phyloP scores from a whole-genome alignment of 2,888 invertebrate species.

The Eledona agricola region DNA sequence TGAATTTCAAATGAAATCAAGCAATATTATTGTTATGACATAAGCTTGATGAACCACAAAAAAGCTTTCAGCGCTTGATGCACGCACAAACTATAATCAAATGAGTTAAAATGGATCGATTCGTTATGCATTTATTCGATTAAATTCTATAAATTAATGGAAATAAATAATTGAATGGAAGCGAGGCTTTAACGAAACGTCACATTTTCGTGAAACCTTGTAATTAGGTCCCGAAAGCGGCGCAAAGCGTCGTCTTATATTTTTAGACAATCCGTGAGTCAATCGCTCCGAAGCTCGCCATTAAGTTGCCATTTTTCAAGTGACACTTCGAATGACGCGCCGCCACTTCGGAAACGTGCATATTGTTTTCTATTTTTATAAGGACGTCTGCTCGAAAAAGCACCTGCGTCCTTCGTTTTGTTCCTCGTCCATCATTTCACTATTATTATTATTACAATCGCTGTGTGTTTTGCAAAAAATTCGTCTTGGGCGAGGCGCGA shows the following conservation, averaged over 20 bases:
- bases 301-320: constrained; percentile 32
- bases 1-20: too few relatives aligned
- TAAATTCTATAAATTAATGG: too few relatives aligned
- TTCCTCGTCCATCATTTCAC: too few relatives aligned
- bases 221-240: constrained; percentile 24
- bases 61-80: too few relatives aligned
- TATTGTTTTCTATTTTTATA: constrained; percentile 29
- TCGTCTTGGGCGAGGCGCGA: constrained; percentile 5
- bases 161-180: too few relatives aligned
- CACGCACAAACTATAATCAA: too few relatives aligned
- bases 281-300: constrained; percentile 25
- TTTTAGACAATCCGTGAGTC: constrained; percentile 36
- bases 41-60: too few relatives aligned
- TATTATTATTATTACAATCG: background rate
- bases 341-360: constrained; percentile 6
- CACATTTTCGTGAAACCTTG: constrained; percentile 26
- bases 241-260: constrained; percentile 24
- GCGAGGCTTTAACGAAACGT: too few relatives aligned
- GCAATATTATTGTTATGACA: too few relatives aligned
- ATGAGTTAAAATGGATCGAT: too few relatives aligned
- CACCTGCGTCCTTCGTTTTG: constrained; percentile 19
- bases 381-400: constrained; percentile 5
- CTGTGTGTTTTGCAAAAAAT: constrained; percentile 2
- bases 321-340: constrained; percentile 26
- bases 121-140: too few relatives aligned